Base-by-base conservation (phyloP, 2,113 vertebrate species). In the Ophiodon elongatus region DNA sequence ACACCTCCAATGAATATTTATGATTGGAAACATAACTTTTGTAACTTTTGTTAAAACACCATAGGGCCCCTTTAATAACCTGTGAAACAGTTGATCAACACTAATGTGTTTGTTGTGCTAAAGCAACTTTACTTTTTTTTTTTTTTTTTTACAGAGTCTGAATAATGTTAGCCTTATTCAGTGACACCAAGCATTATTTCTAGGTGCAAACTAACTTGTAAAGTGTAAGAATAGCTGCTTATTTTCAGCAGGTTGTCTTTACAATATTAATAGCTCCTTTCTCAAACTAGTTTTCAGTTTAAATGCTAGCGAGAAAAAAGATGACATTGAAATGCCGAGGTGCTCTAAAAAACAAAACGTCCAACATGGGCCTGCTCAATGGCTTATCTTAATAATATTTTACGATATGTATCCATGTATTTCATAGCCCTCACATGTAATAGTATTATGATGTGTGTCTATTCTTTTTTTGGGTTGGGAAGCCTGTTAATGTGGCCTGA, bases 401-500 rank as follows among this genome's bases (percentile, higher is more conserved):
- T 60, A 29, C 23, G 52, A 14, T 25, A 29, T 47, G 25, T 74
- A 35, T 68, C 29, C n/a, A 1, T 72, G 47, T 69, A 9, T 85
- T 81, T 72, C 47, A 72, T 67, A 56, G 45, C 60, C 29, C n/a
- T 89, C 79, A 57, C 35, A 43, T 77, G 85, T 82, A 41, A 70
- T 77, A 72, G 83, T 75, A 86, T 70, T 74, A 71, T 76, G 74
- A 87, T 87, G 79, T 81, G 86, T 63, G 21, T 89, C 54, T 80
- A 66, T 82, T 85, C 76, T 89, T 66, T 82, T 62, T 73, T 0
- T 50, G 47, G 79, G 88, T 84, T 91, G 91, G 83, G 89, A 91
- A 92, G 88, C 66, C 77, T 93, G 86, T 69, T 92, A 92, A 92
- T 93, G 91, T 91, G 88, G 89, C 88, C 57, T 47, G 71, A 76